A percentile compares a stretch with the other conserved stretches of the same genome.
Evolutionary conservation across 2,888 invertebrate genomes (phyloP).

Genomic region (Formica aserva): DNA sequence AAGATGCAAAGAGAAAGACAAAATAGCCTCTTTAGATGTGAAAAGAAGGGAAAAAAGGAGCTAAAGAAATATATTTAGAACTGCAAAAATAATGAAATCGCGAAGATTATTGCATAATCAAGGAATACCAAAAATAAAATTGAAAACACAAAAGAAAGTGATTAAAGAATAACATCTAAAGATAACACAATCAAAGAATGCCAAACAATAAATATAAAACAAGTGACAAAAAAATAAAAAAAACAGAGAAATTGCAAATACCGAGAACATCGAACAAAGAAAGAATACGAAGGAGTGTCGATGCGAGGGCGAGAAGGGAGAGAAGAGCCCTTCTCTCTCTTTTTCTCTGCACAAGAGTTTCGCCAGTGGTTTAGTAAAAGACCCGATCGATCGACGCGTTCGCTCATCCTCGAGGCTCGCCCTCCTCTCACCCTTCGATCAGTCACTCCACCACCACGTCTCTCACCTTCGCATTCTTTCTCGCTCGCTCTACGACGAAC

Average conservation of each 20-base stretch:
- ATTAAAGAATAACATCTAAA: background rate
- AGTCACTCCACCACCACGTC: constrained; percentile 50
- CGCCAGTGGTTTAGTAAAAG: constrained; percentile 74
- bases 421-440: constrained; percentile 42
- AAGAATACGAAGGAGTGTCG: constrained; percentile 53
- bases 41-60: background rate
- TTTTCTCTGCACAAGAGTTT: constrained; percentile 66
- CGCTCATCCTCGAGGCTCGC: constrained; percentile 69
- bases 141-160: background rate
- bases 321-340: constrained; percentile 30
- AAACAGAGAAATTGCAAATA: background rate
- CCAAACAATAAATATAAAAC: constrained; percentile 10
- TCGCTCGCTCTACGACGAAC: constrained; percentile 14
- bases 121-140: background rate
- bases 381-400: constrained; percentile 79
- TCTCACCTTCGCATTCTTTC: constrained; percentile 57
- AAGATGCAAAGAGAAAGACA: background rate
- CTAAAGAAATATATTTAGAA: background rate
- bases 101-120: background rate
- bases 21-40: background rate
- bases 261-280: constrained; percentile 34
- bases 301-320: constrained; percentile 66
- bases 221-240: background rate
- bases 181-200: background rate
- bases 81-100: background rate